Evolutionary conservation across 2,888 invertebrate species (phyloP), one percentile per base, ranked within the genome.

Genomic region (Hirtodrosophila duncani): DNA sequence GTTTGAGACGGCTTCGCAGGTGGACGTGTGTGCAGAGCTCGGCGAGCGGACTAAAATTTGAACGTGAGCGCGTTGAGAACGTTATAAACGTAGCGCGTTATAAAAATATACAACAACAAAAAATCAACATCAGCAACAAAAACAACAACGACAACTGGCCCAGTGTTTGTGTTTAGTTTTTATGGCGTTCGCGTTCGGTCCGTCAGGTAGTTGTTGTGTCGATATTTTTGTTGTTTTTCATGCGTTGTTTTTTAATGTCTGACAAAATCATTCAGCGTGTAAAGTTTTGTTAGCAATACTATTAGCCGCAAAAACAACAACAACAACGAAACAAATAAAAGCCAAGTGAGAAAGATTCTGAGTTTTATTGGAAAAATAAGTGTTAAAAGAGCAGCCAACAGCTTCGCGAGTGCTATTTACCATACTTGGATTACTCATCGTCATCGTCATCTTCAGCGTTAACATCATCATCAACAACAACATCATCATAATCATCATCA

Each of bases 1-100:
- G 78, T 83, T 84, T 83, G 83, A 81, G 83, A 80, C 85, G 82
- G 81, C 84, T 70, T 72, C 80, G 83, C 78, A 81, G 83, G 71
- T 83, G 82, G 86, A 84, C 83, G 85, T 84, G 75, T 79, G 38
- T 50, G 34, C 52, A 42, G 55, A 24, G 38, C 10, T 18, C 38
- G 23, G 17, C 29, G 31, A 34, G 33, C 3, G 9, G 13, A 17
- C 3, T 20, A 7, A 20, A 48, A 48, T 31, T 14, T 58, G 46
- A 67, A 50, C 56, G 72, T 62, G 63, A 67, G 55, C 77, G 65
- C 57, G 64, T 57, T 46, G 33, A 50, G 50, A 67, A 58, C 51
- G 45, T 50, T 71, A 57, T 56, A 37, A 51, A 31, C 50, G 55
- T 17, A 31, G 16, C 69, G 74, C 61, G 74, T 33, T 59, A 49